Conservation (phyloP, 2,113 vertebrate genomes). For the Pica pica region DNA sequence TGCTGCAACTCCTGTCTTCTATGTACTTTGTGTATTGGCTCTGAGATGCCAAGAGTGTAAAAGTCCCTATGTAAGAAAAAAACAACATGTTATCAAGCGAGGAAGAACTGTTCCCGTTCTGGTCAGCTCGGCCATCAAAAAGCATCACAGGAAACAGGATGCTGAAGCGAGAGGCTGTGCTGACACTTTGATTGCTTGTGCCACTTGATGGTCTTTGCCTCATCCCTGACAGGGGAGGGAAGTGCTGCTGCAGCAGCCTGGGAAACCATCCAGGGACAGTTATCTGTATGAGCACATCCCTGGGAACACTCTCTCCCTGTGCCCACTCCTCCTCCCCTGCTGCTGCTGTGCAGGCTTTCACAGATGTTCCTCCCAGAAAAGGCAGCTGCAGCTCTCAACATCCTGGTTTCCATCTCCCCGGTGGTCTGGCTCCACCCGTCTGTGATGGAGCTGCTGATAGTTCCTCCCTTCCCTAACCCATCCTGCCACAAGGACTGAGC, state of each 20-base stretch:
- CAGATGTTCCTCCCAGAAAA: slow-evolving; percentile 53
- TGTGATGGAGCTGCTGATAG: slow-evolving; percentile 18
- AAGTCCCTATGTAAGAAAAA: neutral
- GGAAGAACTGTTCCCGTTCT: neutral
- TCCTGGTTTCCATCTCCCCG: neutral
- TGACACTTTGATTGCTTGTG: neutral
- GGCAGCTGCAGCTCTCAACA: slow-evolving; percentile 34
- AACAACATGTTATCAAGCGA: neutral
- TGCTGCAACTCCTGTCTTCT: neutral
- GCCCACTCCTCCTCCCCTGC: slow-evolving; percentile 22
- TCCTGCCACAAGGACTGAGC: neutral
- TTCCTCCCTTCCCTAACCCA: neutral
- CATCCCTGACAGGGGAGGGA: neutral
- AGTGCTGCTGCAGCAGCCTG: neutral
- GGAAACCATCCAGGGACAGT: slow-evolving; percentile 24
- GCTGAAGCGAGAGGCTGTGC: neutral
- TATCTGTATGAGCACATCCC: neutral
- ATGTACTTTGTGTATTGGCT: neutral
- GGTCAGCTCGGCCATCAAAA: neutral
- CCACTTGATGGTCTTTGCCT: neutral
- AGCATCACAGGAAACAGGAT: neutral
- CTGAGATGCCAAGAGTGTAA: neutral
- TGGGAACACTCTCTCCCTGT: neutral
- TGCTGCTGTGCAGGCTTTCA: neutral
- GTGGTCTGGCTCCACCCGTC: slow-evolving; percentile 30